Evolutionary conservation across 2,797 vertebrate genomes (phyloP).

Genomic region (Otus scops): DNA sequence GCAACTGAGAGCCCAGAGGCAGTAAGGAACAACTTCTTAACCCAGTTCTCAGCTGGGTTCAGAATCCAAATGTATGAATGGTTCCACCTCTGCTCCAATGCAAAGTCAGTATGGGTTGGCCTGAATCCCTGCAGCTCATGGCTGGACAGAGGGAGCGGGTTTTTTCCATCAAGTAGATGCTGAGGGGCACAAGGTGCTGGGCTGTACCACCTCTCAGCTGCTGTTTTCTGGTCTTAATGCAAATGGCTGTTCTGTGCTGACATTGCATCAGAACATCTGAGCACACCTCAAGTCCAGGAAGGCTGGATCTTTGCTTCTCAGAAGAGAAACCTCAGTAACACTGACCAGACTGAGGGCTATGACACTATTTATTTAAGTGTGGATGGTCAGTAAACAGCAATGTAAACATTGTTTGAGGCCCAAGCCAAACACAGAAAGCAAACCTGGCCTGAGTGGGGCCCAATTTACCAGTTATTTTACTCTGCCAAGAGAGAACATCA

Average conservation of each 20-base stretch:
- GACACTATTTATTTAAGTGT: constrained; percentile 32
- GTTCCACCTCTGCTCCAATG: neutral
- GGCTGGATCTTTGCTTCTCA: neutral
- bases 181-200: neutral
- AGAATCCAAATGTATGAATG: neutral
- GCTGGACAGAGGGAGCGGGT: neutral
- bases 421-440: constrained; percentile 38
- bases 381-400: neutral
- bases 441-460: neutral
- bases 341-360: constrained; percentile 3
- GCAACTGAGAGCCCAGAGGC: neutral
- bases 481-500: neutral
- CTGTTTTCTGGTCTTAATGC: neutral
- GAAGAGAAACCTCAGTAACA: constrained; percentile 29
- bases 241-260: neutral
- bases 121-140: accelerated
- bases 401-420: constrained; percentile 16
- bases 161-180: neutral
- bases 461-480: neutral
- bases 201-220: neutral
- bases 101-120: too few species aligned
- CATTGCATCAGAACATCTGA: neutral
- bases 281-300: neutral
- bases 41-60: neutral
- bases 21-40: neutral